Percentiles rank a stretch among this genome's conserved stretches.
phyloP scores from a whole-genome alignment of 2,888 invertebrate genomes.

The Actias luna region DNA sequence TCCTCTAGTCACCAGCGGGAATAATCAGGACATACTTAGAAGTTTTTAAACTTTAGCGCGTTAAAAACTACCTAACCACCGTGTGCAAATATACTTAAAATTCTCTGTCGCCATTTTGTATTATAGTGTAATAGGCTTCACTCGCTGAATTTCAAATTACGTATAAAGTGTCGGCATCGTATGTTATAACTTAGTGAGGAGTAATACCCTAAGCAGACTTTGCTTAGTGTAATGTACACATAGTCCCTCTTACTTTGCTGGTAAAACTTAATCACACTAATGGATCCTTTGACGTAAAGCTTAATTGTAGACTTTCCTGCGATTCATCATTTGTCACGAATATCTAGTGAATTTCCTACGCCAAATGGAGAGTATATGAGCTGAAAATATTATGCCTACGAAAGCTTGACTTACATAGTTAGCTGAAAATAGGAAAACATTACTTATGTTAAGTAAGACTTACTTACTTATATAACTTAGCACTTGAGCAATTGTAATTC shows the following conservation, averaged over 20 bases:
- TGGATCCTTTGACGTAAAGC: constrained; percentile 16
- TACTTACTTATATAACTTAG: too few relatives aligned
- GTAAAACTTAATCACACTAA: constrained; percentile 15
- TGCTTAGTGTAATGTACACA: constrained; percentile 3
- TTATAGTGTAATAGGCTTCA: background rate
- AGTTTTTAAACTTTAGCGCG: too few relatives aligned
- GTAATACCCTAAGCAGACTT: constrained; percentile 3
- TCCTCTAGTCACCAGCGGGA: too few relatives aligned
- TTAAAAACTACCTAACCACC: too few relatives aligned
- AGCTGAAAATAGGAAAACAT: too few relatives aligned
- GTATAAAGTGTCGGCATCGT: background rate
- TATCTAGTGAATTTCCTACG: background rate
- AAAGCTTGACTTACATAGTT: background rate
- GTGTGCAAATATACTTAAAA: background rate
- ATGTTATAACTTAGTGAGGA: background rate
- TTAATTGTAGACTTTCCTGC: constrained; percentile 2
- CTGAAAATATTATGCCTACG: background rate
- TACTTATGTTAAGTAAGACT: too few relatives aligned
- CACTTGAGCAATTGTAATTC: too few relatives aligned
- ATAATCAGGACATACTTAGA: too few relatives aligned
- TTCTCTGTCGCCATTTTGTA: background rate
- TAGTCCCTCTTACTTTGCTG: background rate
- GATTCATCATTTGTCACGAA: constrained; percentile 1
- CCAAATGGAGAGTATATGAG: background rate
- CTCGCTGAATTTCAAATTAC: background rate